Evolutionary conservation across 2,113 vertebrate species (phyloP).

Genomic region (Platanista minor): DNA sequence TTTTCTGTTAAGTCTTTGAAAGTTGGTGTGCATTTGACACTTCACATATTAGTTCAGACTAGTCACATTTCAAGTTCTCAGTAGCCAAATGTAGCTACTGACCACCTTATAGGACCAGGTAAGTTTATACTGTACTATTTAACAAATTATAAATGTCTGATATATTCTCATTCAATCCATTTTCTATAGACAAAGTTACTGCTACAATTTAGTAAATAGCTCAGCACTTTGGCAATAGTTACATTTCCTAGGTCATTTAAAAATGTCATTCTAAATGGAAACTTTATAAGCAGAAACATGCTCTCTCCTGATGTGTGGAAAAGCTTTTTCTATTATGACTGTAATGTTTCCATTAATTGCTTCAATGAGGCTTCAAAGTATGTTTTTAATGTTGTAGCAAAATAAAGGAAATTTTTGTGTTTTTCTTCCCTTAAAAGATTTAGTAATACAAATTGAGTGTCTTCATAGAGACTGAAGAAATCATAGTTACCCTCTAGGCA

Average conservation of each 20-base stretch:
- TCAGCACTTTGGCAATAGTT: neutral
- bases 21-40: neutral
- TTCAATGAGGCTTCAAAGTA: neutral
- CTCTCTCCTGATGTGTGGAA: neutral
- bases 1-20: neutral
- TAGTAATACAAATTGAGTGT: neutral
- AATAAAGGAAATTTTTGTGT: neutral
- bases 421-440: neutral
- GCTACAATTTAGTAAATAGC: neutral
- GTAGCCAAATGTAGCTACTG: neutral
- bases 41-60: neutral
- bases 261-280: neutral
- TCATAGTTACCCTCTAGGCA: neutral
- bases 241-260: neutral
- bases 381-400: neutral
- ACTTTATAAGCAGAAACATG: neutral
- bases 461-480: neutral
- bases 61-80: neutral
- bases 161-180: neutral
- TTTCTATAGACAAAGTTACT: neutral
- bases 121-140: neutral
- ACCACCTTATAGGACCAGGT: neutral
- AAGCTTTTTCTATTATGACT: neutral
- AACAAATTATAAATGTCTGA: neutral
- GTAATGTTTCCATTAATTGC: neutral